Base-by-base conservation (phyloP, 2,113 vertebrate species). In the Chaetorhynchus papuensis region DNA sequence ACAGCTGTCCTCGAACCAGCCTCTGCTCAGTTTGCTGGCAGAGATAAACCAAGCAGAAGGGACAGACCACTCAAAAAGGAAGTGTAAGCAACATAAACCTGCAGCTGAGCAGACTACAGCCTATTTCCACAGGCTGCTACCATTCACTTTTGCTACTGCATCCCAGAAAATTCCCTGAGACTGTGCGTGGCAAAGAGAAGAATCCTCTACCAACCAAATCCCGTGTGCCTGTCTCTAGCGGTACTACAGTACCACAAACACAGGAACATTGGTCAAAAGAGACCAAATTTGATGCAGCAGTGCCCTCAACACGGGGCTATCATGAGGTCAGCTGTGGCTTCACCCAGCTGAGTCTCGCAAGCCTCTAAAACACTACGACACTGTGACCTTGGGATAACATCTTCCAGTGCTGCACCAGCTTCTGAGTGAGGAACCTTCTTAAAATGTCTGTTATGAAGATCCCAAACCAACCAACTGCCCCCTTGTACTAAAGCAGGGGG, bases 281-380 rank as follows among this genome's bases (percentile, higher is more conserved):
- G 28, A 57, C 15, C 0, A 59, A 54, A 1, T 24, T 63, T 54
- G 68, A 75, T 20, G 14, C 39, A 94, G 50, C 35, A 65, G 17
- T 1, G 3, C 8, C 30, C 33, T 81, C 33, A 33, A 27, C 41
- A 60, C 0, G 0, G 22, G 68, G 26, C 59, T 61, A 10, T 10
- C 17, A 10, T 8, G 11, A 72, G 41, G 11, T 60, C 74, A 52
- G 61, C 44, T 60, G 56, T 30, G 41, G 81, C 42, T 78, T 85
- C 65, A 82, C 21, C 4, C 61, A 65, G 37, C 13, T 42, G n/a
- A 82, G 47, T 26, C 28, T 26, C 57, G 41, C 76, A 82, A 88
- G 44, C 13, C 57, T 83, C n/a, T 56, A 63, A 50, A 83, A 50
- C 13, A 21, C 6, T 17, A 53, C 44, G 24, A 53, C 26, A 50